phyloP scores from a whole-genome alignment of 2,888 invertebrate species.

The Neocrepidodera transversa region DNA sequence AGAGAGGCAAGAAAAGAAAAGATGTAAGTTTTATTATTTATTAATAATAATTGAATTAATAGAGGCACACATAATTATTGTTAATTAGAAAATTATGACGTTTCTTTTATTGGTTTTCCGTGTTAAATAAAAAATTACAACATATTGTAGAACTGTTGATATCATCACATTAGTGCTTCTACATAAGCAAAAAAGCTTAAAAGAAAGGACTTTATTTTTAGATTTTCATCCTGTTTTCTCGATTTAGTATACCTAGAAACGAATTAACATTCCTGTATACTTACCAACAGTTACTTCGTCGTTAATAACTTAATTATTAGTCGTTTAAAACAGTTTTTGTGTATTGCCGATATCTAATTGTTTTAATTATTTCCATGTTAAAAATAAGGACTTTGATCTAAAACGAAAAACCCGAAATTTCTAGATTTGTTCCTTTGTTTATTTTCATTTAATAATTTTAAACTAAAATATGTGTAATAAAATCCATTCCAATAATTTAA shows the following conservation, averaged over 20 bases:
- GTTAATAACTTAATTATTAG: too few relatives aligned
- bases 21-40: slow-evolving; percentile 61
- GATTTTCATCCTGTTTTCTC: not conserved
- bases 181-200: slow-evolving; percentile 1
- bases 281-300: too few relatives aligned
- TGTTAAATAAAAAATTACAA: not conserved
- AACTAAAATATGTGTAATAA: too few relatives aligned
- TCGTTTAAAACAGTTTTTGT: not conserved
- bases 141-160: slow-evolving; percentile 17
- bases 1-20: slow-evolving; percentile 70
- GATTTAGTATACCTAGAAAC: not conserved
- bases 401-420: not conserved
- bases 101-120: not conserved
- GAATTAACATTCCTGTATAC: not conserved
- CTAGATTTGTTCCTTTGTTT: too few relatives aligned
- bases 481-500: too few relatives aligned
- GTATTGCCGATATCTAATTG: not conserved
- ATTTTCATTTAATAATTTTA: too few relatives aligned
- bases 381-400: not conserved
- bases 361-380: not conserved
- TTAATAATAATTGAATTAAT: not conserved
- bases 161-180: not conserved
- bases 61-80: not conserved
- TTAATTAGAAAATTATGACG: not conserved
- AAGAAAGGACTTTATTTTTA: slow-evolving; percentile 16